These are phyloP conservation scores for Aphodius granarius DNA, from an alignment of 2,888 invertebrate species.

Conservation along the genomic window DNA sequence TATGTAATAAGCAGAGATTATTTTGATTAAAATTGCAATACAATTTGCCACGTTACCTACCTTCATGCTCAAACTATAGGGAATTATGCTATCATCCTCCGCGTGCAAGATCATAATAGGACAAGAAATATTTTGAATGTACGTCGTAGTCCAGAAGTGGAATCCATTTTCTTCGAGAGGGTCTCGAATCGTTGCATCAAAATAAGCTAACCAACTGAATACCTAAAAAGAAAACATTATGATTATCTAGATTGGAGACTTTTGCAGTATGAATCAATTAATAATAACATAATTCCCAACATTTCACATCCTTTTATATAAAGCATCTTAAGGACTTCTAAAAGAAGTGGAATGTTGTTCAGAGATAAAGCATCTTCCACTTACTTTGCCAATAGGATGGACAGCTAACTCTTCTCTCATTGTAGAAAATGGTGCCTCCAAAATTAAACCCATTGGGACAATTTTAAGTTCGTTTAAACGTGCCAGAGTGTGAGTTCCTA, in stretches of 20 bases:
- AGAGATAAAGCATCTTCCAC: constrained; percentile 1
- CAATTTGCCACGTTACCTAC: constrained; percentile 30
- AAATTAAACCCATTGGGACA: constrained; percentile 40
- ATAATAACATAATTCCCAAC: too few relatives aligned
- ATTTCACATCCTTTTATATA: too few relatives aligned
- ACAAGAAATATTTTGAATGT: constrained; percentile 44
- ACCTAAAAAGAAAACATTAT: constrained; percentile 34
- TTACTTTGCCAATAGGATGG: constrained; percentile 40
- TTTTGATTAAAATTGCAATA: too few relatives aligned
- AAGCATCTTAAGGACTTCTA: too few relatives aligned
- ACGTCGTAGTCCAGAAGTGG: constrained; percentile 40
- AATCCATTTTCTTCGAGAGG: constrained; percentile 46
- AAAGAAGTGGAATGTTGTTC: too few relatives aligned
- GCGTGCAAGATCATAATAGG: constrained; percentile 49
- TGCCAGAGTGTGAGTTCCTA: constrained; percentile 43
- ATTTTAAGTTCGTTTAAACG: constrained; percentile 39
- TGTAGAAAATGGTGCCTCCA: constrained; percentile 47
- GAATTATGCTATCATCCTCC: constrained; percentile 46
- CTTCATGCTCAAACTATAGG: constrained; percentile 42
- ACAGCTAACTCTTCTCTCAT: constrained; percentile 43
- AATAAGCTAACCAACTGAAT: constrained; percentile 47
- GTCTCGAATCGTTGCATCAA: constrained; percentile 43
- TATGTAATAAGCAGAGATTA: too few relatives aligned
- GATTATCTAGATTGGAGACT: too few relatives aligned
- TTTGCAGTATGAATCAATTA: too few relatives aligned